Conservation (phyloP, 2,888 invertebrate species). For the Tenthredo livida region DNA sequence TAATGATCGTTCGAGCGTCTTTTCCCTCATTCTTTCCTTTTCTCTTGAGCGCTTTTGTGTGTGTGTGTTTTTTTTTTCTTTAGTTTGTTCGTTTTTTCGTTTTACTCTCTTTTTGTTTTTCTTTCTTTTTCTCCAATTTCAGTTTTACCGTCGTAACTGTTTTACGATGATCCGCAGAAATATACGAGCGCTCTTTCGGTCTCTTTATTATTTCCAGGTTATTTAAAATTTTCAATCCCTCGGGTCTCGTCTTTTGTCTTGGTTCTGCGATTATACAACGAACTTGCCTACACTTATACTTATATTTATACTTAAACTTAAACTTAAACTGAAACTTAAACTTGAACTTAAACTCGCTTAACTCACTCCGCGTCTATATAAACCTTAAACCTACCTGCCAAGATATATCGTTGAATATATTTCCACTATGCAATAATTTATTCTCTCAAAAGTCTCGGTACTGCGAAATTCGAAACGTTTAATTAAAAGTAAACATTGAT, state of each 20-base stretch:
- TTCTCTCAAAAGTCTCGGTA: background rate
- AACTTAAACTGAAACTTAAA: background rate
- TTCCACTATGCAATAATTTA: background rate
- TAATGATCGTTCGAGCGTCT: constrained; percentile 2
- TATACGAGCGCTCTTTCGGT: constrained; percentile 19
- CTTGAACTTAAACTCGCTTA: background rate
- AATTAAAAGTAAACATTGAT: constrained; percentile 40
- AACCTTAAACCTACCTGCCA: too few species aligned
- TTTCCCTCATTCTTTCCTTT: constrained; percentile 5
- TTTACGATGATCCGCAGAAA: constrained; percentile 43
- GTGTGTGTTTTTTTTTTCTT: background rate
- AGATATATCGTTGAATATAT: background rate
- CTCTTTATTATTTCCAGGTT: constrained; percentile 42
- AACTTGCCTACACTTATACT: background rate
- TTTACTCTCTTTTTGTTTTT: background rate
- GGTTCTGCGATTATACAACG: background rate
- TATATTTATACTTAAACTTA: background rate
- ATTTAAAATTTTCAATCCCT: constrained; percentile 44
- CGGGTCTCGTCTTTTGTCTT: constrained; percentile 36
- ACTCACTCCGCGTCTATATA: background rate
- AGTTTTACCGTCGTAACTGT: constrained; percentile 34
- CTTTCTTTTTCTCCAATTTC: constrained; percentile 25
- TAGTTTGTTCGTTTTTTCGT: background rate
- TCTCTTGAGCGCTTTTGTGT: background rate
- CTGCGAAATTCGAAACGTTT: background rate